A percentile compares a stretch with the other conserved stretches of the same genome.
Evolutionary conservation across 2,888 invertebrate genomes (phyloP).

Genomic region (Priocnemis perturbator): DNA sequence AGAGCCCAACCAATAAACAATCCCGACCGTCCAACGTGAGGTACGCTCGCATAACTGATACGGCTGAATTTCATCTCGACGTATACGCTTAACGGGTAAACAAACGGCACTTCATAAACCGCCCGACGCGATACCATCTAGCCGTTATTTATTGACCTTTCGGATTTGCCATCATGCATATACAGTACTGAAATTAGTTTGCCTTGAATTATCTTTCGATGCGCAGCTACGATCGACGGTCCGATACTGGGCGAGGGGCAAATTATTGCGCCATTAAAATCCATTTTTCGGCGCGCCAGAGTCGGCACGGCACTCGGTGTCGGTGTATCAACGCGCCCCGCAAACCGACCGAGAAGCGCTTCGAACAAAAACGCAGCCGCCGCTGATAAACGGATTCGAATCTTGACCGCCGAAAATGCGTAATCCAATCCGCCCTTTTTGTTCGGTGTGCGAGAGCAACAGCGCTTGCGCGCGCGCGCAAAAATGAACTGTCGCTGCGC

Average conservation of each 20-base stretch:
- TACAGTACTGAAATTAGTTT: constrained; percentile 53
- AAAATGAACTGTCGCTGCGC: too few relatives aligned
- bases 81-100: constrained; percentile 53
- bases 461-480: too few relatives aligned
- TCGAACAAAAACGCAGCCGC: too few relatives aligned
- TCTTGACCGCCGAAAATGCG: too few relatives aligned
- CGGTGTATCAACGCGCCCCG: neutral
- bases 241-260: constrained; percentile 38
- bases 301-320: neutral
- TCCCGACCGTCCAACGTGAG: constrained; percentile 23
- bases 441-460: too few relatives aligned
- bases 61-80: constrained; percentile 50
- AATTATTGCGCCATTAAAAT: constrained; percentile 55
- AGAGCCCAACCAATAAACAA: constrained; percentile 29
- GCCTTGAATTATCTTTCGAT: constrained; percentile 55
- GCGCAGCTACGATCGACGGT: constrained; percentile 32
- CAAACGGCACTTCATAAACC: constrained; percentile 59
- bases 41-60: constrained; percentile 41
- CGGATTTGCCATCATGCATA: constrained; percentile 48
- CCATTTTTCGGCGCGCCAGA: constrained; percentile 42
- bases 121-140: constrained; percentile 50
- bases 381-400: too few relatives aligned
- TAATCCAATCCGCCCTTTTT: too few relatives aligned
- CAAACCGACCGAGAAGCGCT: too few relatives aligned
- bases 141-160: constrained; percentile 58